Evolutionary conservation across 2,113 vertebrate species (phyloP).

Genomic region (Nesogale talazaci): DNA sequence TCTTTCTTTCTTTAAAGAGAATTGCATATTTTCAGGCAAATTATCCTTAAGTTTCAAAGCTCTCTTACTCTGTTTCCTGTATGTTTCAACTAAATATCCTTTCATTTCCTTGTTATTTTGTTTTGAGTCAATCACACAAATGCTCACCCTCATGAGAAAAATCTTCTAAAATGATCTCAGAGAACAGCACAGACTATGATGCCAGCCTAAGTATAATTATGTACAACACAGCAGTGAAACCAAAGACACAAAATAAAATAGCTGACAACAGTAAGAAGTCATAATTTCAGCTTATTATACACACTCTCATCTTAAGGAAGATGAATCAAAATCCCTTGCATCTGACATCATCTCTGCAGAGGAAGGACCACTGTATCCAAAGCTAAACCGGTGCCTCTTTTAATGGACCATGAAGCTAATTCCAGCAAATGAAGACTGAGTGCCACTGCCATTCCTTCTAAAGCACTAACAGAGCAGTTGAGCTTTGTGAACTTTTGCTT

Average conservation of each 20-base stretch:
- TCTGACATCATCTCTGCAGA: conserved; percentile 53
- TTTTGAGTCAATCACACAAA: conserved; percentile 40
- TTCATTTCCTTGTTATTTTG: conserved; percentile 34
- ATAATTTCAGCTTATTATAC: conserved; percentile 71
- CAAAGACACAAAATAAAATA: conserved; percentile 64
- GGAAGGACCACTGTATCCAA: conserved; percentile 21
- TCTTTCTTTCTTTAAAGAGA: background rate
- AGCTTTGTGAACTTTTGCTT: conserved; percentile 41
- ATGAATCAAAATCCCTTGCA: conserved; percentile 65
- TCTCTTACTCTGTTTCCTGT: background rate
- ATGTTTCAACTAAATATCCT: conserved; percentile 1
- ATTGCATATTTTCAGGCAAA: background rate
- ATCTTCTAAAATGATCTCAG: conserved; percentile 48
- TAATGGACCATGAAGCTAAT: conserved; percentile 63
- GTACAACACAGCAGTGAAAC: conserved; percentile 61
- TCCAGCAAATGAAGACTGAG: conserved; percentile 51
- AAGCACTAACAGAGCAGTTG: conserved; percentile 39
- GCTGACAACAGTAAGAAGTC: conserved; percentile 56
- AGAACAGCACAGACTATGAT: conserved; percentile 19
- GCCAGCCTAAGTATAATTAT: conserved; percentile 51
- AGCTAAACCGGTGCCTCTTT: conserved; percentile 70
- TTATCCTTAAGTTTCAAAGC: background rate
- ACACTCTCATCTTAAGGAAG: conserved; percentile 59
- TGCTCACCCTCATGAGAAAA: conserved; percentile 25
- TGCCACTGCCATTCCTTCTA: conserved; percentile 9